Evolutionary conservation across 1,140 invertebrate species (phyloP).

Genomic region (Heliconius hewitsoni): DNA sequence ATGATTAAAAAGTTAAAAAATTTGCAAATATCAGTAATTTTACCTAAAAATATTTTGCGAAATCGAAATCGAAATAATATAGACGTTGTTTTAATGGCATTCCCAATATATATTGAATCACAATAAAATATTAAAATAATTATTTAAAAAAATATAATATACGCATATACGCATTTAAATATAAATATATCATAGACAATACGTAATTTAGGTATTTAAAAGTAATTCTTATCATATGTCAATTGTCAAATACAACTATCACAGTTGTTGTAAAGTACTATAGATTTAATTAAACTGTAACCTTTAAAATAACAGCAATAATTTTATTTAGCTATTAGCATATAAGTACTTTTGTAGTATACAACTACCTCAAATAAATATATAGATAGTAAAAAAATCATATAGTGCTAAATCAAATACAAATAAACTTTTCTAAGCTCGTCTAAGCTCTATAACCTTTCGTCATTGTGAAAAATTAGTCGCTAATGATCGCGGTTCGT

Average conservation of each 20-base stretch:
- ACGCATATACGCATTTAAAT: no score
- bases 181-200: background rate
- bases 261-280: conserved; percentile 7
- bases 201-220: background rate
- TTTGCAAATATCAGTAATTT: no score
- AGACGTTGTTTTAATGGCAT: no score
- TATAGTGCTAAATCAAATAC: background rate
- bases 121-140: no score
- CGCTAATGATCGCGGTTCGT: conserved; percentile 20
- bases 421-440: conserved; percentile 17
- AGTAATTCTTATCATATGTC: conserved; percentile 12
- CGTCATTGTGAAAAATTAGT: conserved; percentile 64
- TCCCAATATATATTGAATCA: no score
- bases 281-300: conserved; percentile 9
- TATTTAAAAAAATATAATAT: no score
- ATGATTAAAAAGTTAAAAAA: no score
- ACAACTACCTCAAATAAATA: background rate
- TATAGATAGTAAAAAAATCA: background rate
- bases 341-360: background rate
- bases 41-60: no score
- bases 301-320: conserved; percentile 7
- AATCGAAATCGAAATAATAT: no score
- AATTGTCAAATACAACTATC: conserved; percentile 19
- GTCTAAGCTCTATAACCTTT: conserved; percentile 61
- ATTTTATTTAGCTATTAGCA: background rate